Evolutionary conservation across 2,888 invertebrate species (phyloP), one percentile per base, ranked within the genome.

Genomic region (Eristalinus sepulchralis): DNA sequence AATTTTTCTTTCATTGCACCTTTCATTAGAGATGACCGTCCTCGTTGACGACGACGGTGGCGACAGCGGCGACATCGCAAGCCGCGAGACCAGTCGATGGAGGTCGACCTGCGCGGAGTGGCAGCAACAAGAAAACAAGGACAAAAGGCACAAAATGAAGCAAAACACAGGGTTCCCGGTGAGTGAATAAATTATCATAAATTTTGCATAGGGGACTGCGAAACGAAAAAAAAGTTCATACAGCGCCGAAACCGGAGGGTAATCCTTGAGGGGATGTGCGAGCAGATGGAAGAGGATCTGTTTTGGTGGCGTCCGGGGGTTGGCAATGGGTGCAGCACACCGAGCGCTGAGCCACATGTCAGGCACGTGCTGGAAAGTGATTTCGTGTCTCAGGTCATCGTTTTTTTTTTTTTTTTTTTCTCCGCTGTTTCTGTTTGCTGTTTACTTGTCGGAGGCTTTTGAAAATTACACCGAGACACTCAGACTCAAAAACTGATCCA

Each of bases 1-100:
- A 83, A 86, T 86, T 86, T 86, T 86, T 86, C 83, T 86, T 86
- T 86, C 83, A 86, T 83, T 86, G 86, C 86, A 86, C 86, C 86
- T 86, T 86, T 86, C 86, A 86, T 86, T 86, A 83, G 83, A 73
- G 83, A 86, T 86, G 86, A 86, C 86, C 86, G 70, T 78, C 66
- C 77, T 70, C 68, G 85, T 68, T 62, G 60, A 64, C 57, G 72
- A 72, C 66, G 59, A 36, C 10, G 53, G 34, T 17, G 27, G 20
- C 57, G 33, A 47, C 47, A 34, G 60, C 33, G 17, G 17, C 47
- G 47, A 17, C 47, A 47, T 47, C 47, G 17, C 47, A 47, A 17
- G 47, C 17, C 47, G 47, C 47, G 17, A 17, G 17, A n/a, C 47
- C 47, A n/a, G 47, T 1, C 17, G 47, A 17, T 17, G 47, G 47